Base-by-base conservation (phyloP, 64 coral and sea anemone genomes). In the Hydrozoanthus tunicans region DNA sequence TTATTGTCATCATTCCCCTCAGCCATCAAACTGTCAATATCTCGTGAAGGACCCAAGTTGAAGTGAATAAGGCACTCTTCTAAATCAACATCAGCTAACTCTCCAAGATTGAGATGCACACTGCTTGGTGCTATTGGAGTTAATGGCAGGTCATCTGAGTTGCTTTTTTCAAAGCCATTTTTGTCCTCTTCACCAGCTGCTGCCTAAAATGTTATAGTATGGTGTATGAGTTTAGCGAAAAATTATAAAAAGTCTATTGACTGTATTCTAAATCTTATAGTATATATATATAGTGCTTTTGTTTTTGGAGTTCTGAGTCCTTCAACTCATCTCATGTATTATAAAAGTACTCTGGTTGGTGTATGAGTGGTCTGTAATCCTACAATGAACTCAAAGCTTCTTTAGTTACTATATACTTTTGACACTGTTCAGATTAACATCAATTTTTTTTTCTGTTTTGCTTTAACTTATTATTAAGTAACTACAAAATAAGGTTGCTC, bases 11-110 rank as follows among this genome's bases (percentile, higher is more conserved):
- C 84, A 73, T 3, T 60, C 1, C 70, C 68, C 26, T 88, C 84
- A 60, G 11, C 11, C 68, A 88, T 88, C 69, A 88, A 88, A 10
- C 68, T 88, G 9, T 88, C 84, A 61, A 88, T 59, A 51, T 88
- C 68, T 43, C 56, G 56, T 43, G 84, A 88, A 5, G 55, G 54
- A 5, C 55, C 69, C 55, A 88, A 70, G 55, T 74, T 88, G 3
- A 74, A 88, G 23, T 88, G 84, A 59, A 15, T 23, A 11, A 88
- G 69, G 14, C 73, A 24, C 14, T 88, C 84, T 60, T 88, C 84
- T 12, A 88, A 60, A 60, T 74, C 84, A 88, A 88, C 25, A 6
- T 88, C 74, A 59, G 68, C 53, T 13, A 88, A 20, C 65, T 72
- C 68, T 27, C 67, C 54, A 72, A 88, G 20, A 60, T 88, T 43